A percentile compares a stretch with the other conserved stretches of the same genome.
Evolutionary conservation across 2,888 invertebrate species (phyloP).

Genomic region (Hyalella azteca): DNA sequence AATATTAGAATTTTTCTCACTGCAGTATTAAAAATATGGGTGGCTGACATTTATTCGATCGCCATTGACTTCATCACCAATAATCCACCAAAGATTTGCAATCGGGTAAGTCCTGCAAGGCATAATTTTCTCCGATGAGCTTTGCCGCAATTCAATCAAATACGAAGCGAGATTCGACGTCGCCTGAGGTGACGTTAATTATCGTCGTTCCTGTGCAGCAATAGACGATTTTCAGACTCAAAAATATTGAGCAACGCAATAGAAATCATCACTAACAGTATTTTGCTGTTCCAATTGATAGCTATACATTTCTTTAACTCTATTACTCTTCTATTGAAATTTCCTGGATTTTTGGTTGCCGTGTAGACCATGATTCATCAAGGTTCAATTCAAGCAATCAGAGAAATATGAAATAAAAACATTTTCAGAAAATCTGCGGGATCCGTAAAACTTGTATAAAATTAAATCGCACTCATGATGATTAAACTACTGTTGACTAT

Average conservation of each 20-base stretch:
- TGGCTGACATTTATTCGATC: too few species aligned
- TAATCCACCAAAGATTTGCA: too few species aligned
- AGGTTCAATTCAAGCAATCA: background rate
- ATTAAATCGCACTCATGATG: too few species aligned
- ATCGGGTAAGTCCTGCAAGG: too few species aligned
- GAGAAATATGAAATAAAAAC: too few species aligned
- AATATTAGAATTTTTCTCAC: too few species aligned
- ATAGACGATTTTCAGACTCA: background rate
- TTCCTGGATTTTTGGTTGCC: background rate
- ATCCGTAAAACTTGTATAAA: too few species aligned
- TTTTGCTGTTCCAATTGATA: background rate
- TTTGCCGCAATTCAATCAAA: constrained; percentile 11
- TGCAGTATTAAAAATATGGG: too few species aligned
- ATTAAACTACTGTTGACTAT: too few species aligned
- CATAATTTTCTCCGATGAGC: constrained; percentile 11
- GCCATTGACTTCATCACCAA: too few species aligned
- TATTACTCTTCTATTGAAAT: background rate
- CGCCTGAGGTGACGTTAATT: background rate
- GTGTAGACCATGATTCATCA: background rate
- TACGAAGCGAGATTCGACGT: background rate
- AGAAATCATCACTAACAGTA: background rate
- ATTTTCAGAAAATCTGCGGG: too few species aligned
- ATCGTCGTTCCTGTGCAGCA: background rate
- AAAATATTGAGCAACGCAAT: background rate
- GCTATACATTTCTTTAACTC: background rate